Conservation (phyloP, 1,140 invertebrate genomes). For the Drosophila navojoa region DNA sequence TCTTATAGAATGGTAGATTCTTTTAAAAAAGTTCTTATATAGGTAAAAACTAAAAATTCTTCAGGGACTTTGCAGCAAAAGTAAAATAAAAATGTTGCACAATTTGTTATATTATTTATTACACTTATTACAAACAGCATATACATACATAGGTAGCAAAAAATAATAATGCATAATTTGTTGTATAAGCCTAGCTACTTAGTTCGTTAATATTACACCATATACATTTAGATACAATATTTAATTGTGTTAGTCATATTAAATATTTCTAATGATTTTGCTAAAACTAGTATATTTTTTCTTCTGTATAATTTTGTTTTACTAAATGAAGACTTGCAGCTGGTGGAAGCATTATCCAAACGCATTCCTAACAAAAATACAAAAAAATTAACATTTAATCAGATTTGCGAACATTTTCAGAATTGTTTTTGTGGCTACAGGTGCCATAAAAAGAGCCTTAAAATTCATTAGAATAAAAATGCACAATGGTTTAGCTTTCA, state of each 20-base stretch:
- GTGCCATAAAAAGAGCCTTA: slow-evolving; percentile 15
- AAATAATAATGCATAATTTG: slow-evolving; percentile 29
- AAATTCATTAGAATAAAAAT: slow-evolving; percentile 7
- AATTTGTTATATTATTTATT: slow-evolving; percentile 37
- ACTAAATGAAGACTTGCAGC: slow-evolving; percentile 28
- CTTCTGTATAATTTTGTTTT: background rate
- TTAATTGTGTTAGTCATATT: slow-evolving; percentile 5
- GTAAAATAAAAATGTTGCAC: background rate
- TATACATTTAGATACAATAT: slow-evolving; percentile 2
- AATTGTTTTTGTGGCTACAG: slow-evolving; percentile 27
- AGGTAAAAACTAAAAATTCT: no score
- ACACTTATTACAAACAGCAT: slow-evolving; percentile 47
- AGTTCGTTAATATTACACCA: slow-evolving; percentile 48
- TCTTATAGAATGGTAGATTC: no score
- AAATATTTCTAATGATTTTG: slow-evolving; percentile 23
- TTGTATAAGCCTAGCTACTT: slow-evolving; percentile 46
- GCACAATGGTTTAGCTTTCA: background rate
- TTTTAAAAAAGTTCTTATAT: no score
- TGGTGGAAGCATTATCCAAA: background rate
- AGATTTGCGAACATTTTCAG: slow-evolving; percentile 15
- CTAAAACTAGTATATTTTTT: slow-evolving; percentile 24
- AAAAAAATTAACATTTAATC: slow-evolving; percentile 60
- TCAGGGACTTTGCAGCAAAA: no score
- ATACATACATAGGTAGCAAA: no score
- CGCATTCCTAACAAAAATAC: background rate